Evolutionary conservation across 2,113 vertebrate genomes (phyloP).

Genomic region (Vulpes lagopus): DNA sequence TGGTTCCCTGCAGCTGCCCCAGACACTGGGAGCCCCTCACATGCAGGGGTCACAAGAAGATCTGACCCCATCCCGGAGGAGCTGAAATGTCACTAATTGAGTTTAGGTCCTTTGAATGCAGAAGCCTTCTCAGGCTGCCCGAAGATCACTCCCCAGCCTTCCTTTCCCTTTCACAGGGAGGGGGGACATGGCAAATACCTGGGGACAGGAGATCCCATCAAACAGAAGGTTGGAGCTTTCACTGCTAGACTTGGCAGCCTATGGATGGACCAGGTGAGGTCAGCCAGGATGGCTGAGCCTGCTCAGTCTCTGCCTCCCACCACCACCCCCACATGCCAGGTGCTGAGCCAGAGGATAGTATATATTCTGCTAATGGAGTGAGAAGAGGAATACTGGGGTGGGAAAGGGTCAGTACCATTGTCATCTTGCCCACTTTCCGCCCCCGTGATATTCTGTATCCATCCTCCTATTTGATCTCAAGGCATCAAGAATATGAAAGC

Average conservation of each 20-base stretch:
- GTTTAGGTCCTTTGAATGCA: background rate
- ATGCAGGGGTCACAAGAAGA: background rate
- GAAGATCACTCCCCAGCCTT: background rate
- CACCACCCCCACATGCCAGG: rapidly evolving
- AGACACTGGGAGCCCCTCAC: background rate
- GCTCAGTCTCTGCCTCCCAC: rapidly evolving
- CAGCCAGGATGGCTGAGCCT: no score
- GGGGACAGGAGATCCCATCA: background rate
- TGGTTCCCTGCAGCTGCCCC: background rate
- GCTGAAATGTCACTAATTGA: background rate
- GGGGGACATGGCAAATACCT: background rate
- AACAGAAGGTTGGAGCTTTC: background rate
- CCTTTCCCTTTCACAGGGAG: background rate
- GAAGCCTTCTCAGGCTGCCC: background rate
- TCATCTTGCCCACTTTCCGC: background rate
- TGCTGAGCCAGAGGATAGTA: background rate
- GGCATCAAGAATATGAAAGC: background rate
- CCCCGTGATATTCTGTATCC: background rate
- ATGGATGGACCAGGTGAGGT: background rate
- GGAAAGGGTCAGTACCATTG: background rate
- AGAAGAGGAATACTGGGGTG: background rate
- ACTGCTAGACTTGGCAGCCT: background rate
- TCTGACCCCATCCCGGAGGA: background rate
- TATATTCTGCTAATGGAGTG: background rate
- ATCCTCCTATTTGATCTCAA: background rate